phyloP scores from a whole-genome alignment of 1,140 invertebrate species.

The Acyrthosiphon pisum region DNA sequence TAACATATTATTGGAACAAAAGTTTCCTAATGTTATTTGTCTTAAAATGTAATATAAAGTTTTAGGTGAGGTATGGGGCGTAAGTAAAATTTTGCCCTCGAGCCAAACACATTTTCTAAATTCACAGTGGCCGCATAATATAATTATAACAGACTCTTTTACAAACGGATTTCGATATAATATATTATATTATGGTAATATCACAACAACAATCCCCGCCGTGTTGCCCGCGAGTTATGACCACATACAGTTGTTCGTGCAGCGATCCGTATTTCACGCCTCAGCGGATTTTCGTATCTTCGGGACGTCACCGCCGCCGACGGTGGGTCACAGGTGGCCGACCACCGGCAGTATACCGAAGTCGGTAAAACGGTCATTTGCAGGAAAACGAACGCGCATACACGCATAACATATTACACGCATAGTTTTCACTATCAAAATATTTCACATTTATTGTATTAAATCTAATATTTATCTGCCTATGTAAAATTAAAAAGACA shows the following conservation, averaged over 20 bases:
- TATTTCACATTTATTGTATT: not conserved
- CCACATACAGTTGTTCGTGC: not conserved
- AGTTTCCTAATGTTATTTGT: not conserved
- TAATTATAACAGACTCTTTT: not conserved
- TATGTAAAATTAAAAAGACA: too few relatives aligned
- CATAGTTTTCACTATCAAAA: not conserved
- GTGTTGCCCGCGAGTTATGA: not conserved
- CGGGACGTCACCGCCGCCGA: not conserved
- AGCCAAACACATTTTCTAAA: not conserved
- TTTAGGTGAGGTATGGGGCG: not conserved
- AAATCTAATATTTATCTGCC: too few relatives aligned
- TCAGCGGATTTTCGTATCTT: not conserved
- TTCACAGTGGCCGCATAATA: not conserved
- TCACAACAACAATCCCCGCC: not conserved
- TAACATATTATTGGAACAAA: not conserved
- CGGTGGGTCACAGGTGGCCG: not conserved
- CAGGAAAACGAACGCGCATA: not conserved
- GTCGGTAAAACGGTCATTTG: too few relatives aligned
- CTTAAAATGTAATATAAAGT: not conserved
- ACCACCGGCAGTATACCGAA: not conserved
- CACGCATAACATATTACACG: not conserved
- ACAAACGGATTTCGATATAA: not conserved
- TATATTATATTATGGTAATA: slow-evolving; percentile 11
- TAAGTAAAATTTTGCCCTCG: not conserved
- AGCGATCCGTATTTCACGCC: not conserved